Evolutionary conservation across 1,140 invertebrate species (phyloP).

Genomic region (Goniozus legneri): DNA sequence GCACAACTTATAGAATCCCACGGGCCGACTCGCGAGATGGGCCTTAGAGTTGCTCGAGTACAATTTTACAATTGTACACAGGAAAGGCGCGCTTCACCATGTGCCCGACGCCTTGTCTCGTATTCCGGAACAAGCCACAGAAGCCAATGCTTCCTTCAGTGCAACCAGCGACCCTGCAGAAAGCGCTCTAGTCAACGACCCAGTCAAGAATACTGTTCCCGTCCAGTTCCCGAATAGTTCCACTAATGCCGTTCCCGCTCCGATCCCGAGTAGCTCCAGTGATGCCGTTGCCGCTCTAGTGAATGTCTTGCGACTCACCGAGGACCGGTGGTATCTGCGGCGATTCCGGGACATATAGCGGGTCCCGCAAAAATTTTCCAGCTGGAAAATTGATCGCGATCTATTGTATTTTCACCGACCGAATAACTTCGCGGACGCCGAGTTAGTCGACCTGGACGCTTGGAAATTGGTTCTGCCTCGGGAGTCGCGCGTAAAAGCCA

Average conservation of each 20-base stretch:
- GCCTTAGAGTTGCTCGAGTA: conserved; percentile 8
- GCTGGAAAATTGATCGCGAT: background rate
- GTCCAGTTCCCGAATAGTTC: too few species aligned
- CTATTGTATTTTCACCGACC: background rate
- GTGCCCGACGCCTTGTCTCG: conserved; percentile 12
- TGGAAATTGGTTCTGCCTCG: background rate
- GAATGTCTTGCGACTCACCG: background rate
- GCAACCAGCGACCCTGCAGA: background rate
- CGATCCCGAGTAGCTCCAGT: too few species aligned
- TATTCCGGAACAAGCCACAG: conserved; percentile 6
- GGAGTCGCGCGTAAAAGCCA: background rate
- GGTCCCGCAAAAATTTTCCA: background rate
- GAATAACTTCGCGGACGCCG: background rate
- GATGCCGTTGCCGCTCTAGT: too few species aligned
- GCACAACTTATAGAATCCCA: background rate
- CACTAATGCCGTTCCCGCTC: too few species aligned
- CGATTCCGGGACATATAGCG: background rate
- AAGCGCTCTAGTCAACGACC: background rate
- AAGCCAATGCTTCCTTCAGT: background rate
- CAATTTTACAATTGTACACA: conserved; percentile 5
- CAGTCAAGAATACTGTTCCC: background rate
- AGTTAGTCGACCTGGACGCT: background rate
- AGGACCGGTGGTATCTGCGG: background rate
- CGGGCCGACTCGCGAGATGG: conserved; percentile 25
- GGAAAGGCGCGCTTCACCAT: conserved; percentile 5